These are phyloP conservation scores for Megalurothrips usitatus DNA, from an alignment of 2,888 invertebrate genomes.

Conservation along the genomic window DNA sequence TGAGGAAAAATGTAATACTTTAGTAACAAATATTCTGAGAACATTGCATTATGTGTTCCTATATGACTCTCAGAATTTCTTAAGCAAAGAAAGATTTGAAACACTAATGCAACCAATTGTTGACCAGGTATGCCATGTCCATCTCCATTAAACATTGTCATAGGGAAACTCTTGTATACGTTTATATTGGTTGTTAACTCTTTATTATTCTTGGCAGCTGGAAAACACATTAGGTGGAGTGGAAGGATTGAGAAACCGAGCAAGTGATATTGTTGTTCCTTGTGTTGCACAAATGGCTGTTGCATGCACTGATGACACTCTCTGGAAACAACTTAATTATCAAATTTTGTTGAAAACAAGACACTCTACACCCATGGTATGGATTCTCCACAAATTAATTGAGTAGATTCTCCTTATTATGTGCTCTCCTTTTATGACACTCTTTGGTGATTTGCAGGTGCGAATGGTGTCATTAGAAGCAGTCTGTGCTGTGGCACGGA, in stretches of 20 bases:
- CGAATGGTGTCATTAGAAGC: slow-evolving; percentile 67
- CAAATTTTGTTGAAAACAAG: slow-evolving; percentile 84
- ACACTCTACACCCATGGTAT: slow-evolving; percentile 66
- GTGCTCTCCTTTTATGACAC: slow-evolving; percentile 39
- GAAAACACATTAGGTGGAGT: slow-evolving; percentile 66
- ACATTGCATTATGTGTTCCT: slow-evolving; percentile 73
- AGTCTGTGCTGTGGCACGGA: slow-evolving; percentile 72
- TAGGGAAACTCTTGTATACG: background rate
- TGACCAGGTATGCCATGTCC: slow-evolving; percentile 58
- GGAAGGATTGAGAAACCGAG: slow-evolving; percentile 56
- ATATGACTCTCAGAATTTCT: slow-evolving; percentile 77
- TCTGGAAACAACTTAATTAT: slow-evolving; percentile 88
- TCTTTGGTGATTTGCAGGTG: slow-evolving; percentile 44
- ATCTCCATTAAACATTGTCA: background rate
- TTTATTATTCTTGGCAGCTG: slow-evolving; percentile 44
- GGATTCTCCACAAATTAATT: slow-evolving; percentile 4
- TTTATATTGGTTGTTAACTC: slow-evolving; percentile 2
- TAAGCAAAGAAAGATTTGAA: slow-evolving; percentile 76
- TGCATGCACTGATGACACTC: slow-evolving; percentile 75
- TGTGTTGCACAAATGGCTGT: slow-evolving; percentile 79
- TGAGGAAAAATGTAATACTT: slow-evolving; percentile 55
- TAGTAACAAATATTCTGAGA: slow-evolving; percentile 67
- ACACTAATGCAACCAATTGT: slow-evolving; percentile 79
- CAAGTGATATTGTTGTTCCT: slow-evolving; percentile 61
- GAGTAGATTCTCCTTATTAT: background rate